Evolutionary conservation across 2,888 invertebrate species (phyloP).

Genomic region (Poecilus cupreus): DNA sequence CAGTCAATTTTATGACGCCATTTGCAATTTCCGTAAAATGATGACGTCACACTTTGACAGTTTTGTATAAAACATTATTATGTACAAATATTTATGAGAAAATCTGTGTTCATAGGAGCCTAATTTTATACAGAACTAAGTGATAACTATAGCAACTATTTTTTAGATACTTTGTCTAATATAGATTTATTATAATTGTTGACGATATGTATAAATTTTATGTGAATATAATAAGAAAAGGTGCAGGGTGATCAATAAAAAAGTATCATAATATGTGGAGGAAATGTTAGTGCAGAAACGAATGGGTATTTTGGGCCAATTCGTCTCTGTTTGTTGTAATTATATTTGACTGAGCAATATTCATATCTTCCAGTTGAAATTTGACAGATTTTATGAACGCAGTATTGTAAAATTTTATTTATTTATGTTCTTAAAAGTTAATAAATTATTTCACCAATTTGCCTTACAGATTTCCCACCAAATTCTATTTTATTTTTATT

Average conservation of each 20-base stretch:
- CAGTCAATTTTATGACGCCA: background rate
- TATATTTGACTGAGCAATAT: constrained; percentile 41
- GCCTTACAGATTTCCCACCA: constrained; percentile 33
- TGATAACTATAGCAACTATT: constrained; percentile 38
- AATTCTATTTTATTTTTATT: background rate
- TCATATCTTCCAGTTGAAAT: constrained; percentile 44
- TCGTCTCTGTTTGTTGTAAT: background rate
- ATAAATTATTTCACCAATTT: background rate
- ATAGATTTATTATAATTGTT: constrained; percentile 15
- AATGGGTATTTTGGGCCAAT: background rate
- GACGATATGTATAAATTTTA: constrained; percentile 33
- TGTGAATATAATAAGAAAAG: constrained; percentile 26
- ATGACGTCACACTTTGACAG: background rate
- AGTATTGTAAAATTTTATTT: constrained; percentile 27
- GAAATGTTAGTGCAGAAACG: background rate
- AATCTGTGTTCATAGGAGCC: constrained; percentile 36
- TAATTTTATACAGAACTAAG: constrained; percentile 10
- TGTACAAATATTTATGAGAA: constrained; percentile 23
- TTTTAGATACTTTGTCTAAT: constrained; percentile 47
- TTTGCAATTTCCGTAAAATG: background rate
- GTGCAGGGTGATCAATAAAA: constrained; percentile 46
- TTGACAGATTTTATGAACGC: constrained; percentile 15
- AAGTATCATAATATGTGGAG: background rate
- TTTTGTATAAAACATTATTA: background rate
- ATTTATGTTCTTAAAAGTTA: background rate